These are phyloP conservation scores for Prionailurus bengalensis DNA, from an alignment of 2,113 vertebrate genomes.

Conservation along the genomic window DNA sequence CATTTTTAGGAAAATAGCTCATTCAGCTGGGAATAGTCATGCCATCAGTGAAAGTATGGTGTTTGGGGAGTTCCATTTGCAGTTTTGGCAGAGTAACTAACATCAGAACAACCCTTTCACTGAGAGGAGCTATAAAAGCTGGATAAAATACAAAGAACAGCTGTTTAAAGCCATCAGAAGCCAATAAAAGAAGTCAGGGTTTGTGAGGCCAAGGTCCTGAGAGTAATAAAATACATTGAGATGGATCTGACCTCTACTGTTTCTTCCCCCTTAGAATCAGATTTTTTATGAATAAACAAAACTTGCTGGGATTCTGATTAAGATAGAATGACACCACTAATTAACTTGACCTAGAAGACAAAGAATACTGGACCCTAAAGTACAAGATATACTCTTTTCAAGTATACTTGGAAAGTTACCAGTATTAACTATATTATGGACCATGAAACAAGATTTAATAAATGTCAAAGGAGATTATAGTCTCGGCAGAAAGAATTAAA, in stretches of 20 bases:
- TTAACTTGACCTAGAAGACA: slow-evolving; percentile 7
- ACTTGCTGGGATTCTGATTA: slow-evolving; percentile 3
- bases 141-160: slow-evolving; percentile 62
- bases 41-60: slow-evolving; percentile 56
- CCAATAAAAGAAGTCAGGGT: slow-evolving; percentile 42
- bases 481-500: slow-evolving; percentile 32
- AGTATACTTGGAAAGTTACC: slow-evolving; percentile 1
- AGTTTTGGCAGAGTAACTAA: slow-evolving; percentile 57
- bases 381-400: neutral
- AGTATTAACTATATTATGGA: slow-evolving; percentile 3
- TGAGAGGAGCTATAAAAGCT: slow-evolving; percentile 53
- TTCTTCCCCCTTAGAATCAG: neutral
- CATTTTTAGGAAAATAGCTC: slow-evolving; percentile 62
- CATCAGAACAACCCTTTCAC: slow-evolving; percentile 44
- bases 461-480: neutral
- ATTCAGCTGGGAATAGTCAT: slow-evolving; percentile 57
- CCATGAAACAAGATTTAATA: neutral
- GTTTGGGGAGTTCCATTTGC: slow-evolving; percentile 55
- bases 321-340: slow-evolving; percentile 28
- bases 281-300: slow-evolving; percentile 1
- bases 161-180: slow-evolving; percentile 50
- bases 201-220: slow-evolving; percentile 28
- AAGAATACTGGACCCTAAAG: neutral
- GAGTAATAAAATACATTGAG: slow-evolving; percentile 43
- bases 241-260: neutral